These are phyloP conservation scores for Callipepla squamata DNA, from an alignment of 2,113 vertebrate genomes.

Conservation along the genomic window DNA sequence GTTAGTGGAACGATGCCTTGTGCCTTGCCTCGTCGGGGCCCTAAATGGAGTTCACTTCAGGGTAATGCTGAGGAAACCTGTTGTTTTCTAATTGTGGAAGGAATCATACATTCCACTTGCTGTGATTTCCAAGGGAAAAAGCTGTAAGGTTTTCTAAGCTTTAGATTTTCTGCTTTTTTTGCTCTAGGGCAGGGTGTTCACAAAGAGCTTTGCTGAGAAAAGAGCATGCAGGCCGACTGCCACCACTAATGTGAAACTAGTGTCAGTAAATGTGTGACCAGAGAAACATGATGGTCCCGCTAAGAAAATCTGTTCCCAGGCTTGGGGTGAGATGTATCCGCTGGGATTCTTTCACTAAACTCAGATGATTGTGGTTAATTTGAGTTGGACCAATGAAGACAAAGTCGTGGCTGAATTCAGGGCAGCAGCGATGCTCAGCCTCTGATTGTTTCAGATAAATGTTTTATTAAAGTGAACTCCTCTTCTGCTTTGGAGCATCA, in stretches of 20 bases:
- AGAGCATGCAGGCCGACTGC: accelerated
- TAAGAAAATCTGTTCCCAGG: background rate
- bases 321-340: background rate
- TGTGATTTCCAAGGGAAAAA: background rate
- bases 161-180: background rate
- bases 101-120: background rate
- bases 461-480: background rate
- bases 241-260: background rate
- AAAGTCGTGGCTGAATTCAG: background rate
- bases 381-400: background rate
- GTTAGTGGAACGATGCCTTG: background rate
- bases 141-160: background rate
- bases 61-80: background rate
- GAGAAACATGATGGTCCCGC: background rate
- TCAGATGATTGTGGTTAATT: background rate
- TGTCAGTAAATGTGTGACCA: background rate
- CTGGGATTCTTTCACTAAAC: background rate
- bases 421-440: background rate
- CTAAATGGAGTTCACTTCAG: constrained; percentile 6
- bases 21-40: background rate
- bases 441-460: background rate
- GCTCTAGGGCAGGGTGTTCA: background rate
- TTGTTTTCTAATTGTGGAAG: background rate
- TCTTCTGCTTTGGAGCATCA: background rate
- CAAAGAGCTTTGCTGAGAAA: background rate